Evolutionary conservation across 2,113 vertebrate genomes (phyloP), one percentile per base, ranked within the genome.

Genomic region (Austrofundulus limnaeus): DNA sequence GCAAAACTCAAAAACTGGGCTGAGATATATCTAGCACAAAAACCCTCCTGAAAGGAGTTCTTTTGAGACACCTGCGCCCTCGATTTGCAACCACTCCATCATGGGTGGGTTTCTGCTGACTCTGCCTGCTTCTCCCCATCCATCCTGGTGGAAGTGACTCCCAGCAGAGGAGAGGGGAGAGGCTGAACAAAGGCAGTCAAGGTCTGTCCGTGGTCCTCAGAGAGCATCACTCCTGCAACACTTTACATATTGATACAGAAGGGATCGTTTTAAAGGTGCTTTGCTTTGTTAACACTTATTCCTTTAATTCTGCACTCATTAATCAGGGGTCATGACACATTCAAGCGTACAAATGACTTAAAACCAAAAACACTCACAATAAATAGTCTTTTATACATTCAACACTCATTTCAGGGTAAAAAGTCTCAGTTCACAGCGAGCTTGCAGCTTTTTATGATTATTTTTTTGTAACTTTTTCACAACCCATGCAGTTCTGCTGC

Each of bases 101-200:
- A 72, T 76, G 55, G 57, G 51, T 53, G 38, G 24, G 63, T 83
- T 84, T 82, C n/a, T 85, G 83, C 84, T 86, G 84, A 88, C 56
- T 41, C 31, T 62, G 77, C 63, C 62, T 13, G 56, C 42, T 69
- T 65, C 62, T 47, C 47, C 49, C 55, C 17, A 70, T 81, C 55
- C 51, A 47, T 69, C 60, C 31, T 78, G 47, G 12, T 67, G 28
- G 43, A 69, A 42, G 63, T 41, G 47, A 66, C 48, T 59, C 49
- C 20, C 31, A 55, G 21, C 31, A 55, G 21, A 65, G 17, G 31
- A 34, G 42, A 12, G 8, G 54, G 49, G 15, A 19, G 1, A 3
- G 23, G 25, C 6, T n/a, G 20, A 24, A 55, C 41, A 59, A 56
- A 65, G 54, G 24, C 14, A 71, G 74, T 79, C 72, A 75, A 54